Percentiles rank a stretch among this genome's conserved stretches.
Conservation (phyloP, 1,140 invertebrate species). For the Sinonovacula constricta region DNA sequence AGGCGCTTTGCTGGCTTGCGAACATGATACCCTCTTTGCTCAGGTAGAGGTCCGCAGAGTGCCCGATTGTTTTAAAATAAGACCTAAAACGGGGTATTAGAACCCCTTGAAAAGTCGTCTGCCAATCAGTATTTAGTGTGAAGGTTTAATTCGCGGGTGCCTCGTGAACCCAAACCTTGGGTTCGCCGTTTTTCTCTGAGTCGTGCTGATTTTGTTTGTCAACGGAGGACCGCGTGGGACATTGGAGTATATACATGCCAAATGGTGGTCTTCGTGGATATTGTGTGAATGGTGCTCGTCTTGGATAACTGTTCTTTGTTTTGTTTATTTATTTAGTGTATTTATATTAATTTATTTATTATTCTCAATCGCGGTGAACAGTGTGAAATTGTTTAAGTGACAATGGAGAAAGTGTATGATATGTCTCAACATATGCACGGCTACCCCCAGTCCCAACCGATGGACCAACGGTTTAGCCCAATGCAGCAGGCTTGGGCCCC, state of each 20-base stretch:
- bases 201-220: too few relatives aligned
- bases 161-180: conserved; percentile 38
- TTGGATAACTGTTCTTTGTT: conserved; percentile 26
- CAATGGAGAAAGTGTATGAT: conserved; percentile 47
- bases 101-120: conserved; percentile 30
- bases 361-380: not conserved
- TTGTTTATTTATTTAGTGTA: conserved; percentile 29
- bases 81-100: conserved; percentile 53
- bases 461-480: conserved; percentile 47
- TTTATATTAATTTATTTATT: conserved; percentile 40
- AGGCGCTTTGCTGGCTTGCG: too few relatives aligned
- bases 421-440: conserved; percentile 40
- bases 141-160: conserved; percentile 22
- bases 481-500: conserved; percentile 47
- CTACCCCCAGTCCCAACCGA: conserved; percentile 46
- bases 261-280: too few relatives aligned
- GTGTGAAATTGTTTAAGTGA: too few relatives aligned
- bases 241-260: too few relatives aligned
- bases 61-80: conserved; percentile 51
- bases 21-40: too few relatives aligned
- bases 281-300: not conserved
- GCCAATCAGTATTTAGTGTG: conserved; percentile 37
- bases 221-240: too few relatives aligned
- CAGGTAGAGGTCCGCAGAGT: conserved; percentile 39
- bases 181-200: conserved; percentile 40